These are phyloP conservation scores for Frankliniella fusca DNA, from an alignment of 2,888 invertebrate species.

Conservation along the genomic window DNA sequence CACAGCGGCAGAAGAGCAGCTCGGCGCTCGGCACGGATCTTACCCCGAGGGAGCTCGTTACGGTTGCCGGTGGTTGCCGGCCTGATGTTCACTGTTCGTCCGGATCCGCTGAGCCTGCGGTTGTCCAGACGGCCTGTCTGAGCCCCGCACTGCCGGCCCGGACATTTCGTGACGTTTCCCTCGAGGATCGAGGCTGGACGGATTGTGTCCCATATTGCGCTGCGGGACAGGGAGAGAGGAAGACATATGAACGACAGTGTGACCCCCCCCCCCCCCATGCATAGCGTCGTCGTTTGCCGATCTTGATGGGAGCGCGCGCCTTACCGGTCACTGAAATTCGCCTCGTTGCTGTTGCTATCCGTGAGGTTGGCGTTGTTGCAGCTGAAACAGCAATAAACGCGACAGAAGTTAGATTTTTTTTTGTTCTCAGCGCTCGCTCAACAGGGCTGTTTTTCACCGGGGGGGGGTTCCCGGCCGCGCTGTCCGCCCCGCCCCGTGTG, in stretches of 20 bases:
- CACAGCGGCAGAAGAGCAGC: too few relatives aligned
- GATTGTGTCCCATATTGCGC: constrained; percentile 9
- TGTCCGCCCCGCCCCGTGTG: background rate
- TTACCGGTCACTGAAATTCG: constrained; percentile 33
- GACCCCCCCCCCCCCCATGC: background rate
- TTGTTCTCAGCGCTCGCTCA: background rate
- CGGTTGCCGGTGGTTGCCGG: too few relatives aligned
- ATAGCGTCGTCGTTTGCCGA: background rate
- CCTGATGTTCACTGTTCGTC: too few relatives aligned
- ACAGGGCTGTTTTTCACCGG: background rate
- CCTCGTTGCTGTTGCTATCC: constrained; percentile 36
- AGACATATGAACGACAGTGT: background rate
- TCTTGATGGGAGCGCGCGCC: background rate
- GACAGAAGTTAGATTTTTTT: background rate
- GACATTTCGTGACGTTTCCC: background rate
- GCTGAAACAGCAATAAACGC: constrained; percentile 31
- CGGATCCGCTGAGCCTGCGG: too few relatives aligned
- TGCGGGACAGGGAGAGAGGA: background rate
- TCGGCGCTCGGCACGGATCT: too few relatives aligned
- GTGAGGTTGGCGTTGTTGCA: constrained; percentile 37
- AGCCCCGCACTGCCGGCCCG: background rate
- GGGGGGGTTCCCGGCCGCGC: background rate
- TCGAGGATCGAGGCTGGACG: background rate
- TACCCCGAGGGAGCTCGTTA: too few relatives aligned
- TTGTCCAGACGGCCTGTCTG: too few relatives aligned